Base-by-base conservation (phyloP, 1,140 invertebrate species). In the Chrysomallon squamiferum region DNA sequence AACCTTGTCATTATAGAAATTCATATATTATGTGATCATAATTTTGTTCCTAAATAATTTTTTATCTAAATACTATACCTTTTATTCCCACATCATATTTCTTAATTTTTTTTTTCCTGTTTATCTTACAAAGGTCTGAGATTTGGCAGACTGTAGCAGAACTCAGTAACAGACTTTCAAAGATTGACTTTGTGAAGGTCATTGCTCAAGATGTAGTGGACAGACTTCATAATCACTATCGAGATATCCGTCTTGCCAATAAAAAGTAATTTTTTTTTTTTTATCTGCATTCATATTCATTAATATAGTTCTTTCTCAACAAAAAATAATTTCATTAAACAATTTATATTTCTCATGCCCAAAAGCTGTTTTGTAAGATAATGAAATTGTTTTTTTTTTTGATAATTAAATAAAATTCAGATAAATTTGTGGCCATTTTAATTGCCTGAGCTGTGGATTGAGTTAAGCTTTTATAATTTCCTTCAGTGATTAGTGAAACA, bases 151-250 rank as follows among this genome's bases (percentile, higher is more conserved):
- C 90, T 30, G 88, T 93, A 65, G 89, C 92, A 79, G 92, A 90
- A 84, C 81, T 95, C 15, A 90, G 92, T 78, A 90, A 91, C 25
- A 87, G 92, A 69, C 83, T 94, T 25, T 86, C 88, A 2, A 89
- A 89, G 79, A 88, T 95, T 50, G 93, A 95, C 85, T 90, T 91
- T 30, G 91, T 93, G 52, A 93, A 93, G 83, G 86, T 95, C 25
- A 89, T 95, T 45, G 93, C 93, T 4, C 90, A 89, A 77, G 93
- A 92, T 84, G 91, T 95, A 83, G 90, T 94, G 3, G 89, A 88
- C 49, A 91, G 89, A 81, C 89, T 95, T 9, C 93, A 92, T 33
- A 88, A 90, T 66, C 94, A 96, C 88, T 93, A 95, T 86, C 93
- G 93, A 80, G 91, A 92, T 77, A 93, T 95, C 50, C 88, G 92